Conservation (phyloP, 2,888 invertebrate genomes). For the Ormyrus thymus region DNA sequence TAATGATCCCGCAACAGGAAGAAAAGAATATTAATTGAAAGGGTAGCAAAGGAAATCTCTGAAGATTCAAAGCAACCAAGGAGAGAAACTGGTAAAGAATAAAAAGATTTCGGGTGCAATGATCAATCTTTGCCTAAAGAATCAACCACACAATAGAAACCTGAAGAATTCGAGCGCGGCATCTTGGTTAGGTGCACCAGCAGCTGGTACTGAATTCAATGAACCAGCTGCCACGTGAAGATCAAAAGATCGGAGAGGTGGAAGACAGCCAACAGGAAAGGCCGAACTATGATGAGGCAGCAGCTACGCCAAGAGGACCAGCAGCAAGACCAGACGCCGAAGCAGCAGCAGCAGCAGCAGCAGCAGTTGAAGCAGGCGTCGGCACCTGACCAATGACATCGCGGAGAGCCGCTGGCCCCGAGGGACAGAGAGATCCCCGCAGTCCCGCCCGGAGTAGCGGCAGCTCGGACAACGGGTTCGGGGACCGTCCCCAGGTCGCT, state of each 20-base stretch:
- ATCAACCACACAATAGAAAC: not conserved
- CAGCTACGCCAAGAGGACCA: not conserved
- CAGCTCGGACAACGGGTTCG: conserved; percentile 71
- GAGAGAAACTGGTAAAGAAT: not conserved
- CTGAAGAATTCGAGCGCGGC: not conserved
- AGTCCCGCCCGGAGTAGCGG: conserved; percentile 72
- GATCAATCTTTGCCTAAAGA: conserved; percentile 7
- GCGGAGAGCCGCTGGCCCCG: conserved; percentile 70
- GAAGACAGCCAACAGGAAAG: not conserved
- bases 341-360: conserved; percentile 29
- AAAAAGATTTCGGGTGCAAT: conserved; percentile 1
- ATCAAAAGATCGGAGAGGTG: not conserved
- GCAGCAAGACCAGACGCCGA: conserved; percentile 17
- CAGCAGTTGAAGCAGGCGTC: conserved; percentile 22
- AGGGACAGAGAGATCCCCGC: conserved; percentile 69
- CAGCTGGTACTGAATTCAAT: not conserved
- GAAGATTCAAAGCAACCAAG: not conserved
- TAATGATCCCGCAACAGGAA: too few relatives aligned
- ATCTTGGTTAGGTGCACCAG: not conserved
- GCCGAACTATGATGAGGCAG: conserved; percentile 36
- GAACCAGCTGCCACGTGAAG: conserved; percentile 11
- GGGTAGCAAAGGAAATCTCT: too few relatives aligned
- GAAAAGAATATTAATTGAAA: too few relatives aligned
- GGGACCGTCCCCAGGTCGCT: conserved; percentile 58
- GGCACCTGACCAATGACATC: conserved; percentile 70